These are phyloP conservation scores for Hermaeophaga mercurialis DNA, from an alignment of 2,888 invertebrate genomes.

Conservation along the genomic window DNA sequence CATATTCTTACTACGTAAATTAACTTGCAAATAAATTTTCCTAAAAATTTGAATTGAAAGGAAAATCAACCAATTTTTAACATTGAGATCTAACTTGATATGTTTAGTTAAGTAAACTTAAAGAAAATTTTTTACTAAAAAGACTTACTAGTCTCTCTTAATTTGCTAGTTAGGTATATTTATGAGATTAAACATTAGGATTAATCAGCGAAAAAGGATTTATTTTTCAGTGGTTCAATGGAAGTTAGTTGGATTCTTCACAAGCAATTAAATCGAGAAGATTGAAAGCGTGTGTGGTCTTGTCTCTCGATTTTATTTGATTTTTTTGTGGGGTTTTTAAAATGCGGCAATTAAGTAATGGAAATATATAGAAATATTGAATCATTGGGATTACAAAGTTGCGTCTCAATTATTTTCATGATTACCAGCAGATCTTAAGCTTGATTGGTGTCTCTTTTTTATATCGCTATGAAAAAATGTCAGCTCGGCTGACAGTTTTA, in stretches of 20 bases:
- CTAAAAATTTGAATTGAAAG: too few species aligned
- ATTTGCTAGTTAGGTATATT: too few species aligned
- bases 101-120: too few species aligned
- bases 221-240: too few species aligned
- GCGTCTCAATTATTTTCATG: conserved; percentile 21
- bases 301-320: conserved; percentile 1
- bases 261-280: neutral
- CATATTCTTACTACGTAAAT: too few species aligned
- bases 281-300: neutral
- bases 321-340: conserved; percentile 7
- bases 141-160: too few species aligned
- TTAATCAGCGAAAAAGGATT: too few species aligned
- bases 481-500: conserved; percentile 5
- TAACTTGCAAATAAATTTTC: too few species aligned
- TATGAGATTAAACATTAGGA: too few species aligned
- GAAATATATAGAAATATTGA: conserved; percentile 24
- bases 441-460: conserved; percentile 17
- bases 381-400: conserved; percentile 22
- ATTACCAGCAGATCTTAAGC: conserved; percentile 12
- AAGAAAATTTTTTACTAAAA: too few species aligned
- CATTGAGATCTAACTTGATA: too few species aligned
- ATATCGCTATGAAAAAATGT: neutral
- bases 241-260: neutral
- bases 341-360: conserved; percentile 25
- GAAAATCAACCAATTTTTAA: too few species aligned